Evolutionary conservation across 2,888 invertebrate genomes (phyloP).

Genomic region (Strigamia transsilvanica): DNA sequence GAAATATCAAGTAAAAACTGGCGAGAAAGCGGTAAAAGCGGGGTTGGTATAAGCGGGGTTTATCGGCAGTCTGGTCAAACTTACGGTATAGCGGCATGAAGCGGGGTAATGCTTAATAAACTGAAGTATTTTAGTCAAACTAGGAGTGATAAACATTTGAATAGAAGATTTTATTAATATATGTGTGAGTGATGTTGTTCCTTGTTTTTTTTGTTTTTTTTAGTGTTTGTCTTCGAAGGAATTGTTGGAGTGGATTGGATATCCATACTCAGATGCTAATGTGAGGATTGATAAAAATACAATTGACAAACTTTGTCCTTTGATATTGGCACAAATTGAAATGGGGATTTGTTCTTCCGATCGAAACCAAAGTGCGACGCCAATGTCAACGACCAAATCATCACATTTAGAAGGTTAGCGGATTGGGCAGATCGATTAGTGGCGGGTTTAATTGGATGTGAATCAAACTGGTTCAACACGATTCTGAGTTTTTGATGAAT

Average conservation of each 20-base stretch:
- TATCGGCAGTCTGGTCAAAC: too few relatives aligned
- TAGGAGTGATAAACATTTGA: too few relatives aligned
- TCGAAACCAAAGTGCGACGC: neutral
- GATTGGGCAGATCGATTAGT: neutral
- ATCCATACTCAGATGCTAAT: neutral
- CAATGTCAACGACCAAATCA: conserved; percentile 26
- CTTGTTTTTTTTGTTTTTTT: neutral
- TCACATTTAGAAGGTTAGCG: conserved; percentile 52
- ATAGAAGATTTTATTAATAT: too few relatives aligned
- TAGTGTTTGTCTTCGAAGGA: conserved; percentile 13
- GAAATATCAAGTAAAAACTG: too few relatives aligned
- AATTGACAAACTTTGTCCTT: conserved; percentile 43
- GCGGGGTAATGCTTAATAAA: too few relatives aligned
- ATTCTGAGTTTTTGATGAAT: too few relatives aligned
- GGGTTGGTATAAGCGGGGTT: too few relatives aligned
- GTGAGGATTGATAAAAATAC: conserved; percentile 9
- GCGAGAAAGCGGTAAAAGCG: too few relatives aligned
- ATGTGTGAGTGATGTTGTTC: neutral
- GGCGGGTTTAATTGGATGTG: neutral
- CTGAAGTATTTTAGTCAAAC: too few relatives aligned
- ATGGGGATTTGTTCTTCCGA: neutral
- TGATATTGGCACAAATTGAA: conserved; percentile 51
- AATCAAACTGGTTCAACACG: too few relatives aligned
- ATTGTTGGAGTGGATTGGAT: neutral
- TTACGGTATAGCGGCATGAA: too few relatives aligned